Evolutionary conservation across 2,797 vertebrate species (phyloP).

Genomic region (Sebastes aleutianus): DNA sequence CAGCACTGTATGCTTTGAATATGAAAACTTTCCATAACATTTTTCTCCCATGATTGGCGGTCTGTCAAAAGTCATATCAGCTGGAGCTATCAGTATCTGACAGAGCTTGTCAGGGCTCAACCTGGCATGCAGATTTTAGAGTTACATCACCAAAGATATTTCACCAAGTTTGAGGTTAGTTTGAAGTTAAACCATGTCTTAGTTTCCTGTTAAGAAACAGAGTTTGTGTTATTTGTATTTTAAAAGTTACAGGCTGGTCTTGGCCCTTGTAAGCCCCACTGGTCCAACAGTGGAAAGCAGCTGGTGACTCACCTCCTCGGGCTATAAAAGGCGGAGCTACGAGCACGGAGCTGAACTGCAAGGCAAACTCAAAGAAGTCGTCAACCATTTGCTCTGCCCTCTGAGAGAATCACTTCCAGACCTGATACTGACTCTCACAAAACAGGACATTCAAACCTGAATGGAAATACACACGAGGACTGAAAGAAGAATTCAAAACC

Average conservation of each 20-base stretch:
- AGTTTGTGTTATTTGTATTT: neutral
- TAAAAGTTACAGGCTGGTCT: neutral
- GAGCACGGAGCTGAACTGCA: constrained; percentile 46
- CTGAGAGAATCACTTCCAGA: constrained; percentile 39
- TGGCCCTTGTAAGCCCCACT: neutral
- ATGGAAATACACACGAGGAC: neutral
- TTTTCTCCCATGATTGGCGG: constrained; percentile 8
- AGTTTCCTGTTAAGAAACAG: neutral
- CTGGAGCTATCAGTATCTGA: neutral
- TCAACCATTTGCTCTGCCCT: neutral
- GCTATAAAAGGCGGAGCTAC: constrained; percentile 65
- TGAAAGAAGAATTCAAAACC: neutral
- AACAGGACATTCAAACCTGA: neutral
- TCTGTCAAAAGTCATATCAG: constrained; percentile 9
- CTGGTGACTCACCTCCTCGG: constrained; percentile 65
- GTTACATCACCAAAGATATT: neutral
- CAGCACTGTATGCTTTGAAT: neutral
- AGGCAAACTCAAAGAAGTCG: constrained; percentile 2
- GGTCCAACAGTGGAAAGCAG: constrained; percentile 14
- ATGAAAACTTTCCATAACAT: constrained; percentile 8
- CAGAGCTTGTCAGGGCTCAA: neutral
- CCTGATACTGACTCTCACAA: neutral
- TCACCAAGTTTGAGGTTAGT: neutral
- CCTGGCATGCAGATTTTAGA: neutral
- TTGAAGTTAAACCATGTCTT: neutral